Evolutionary conservation across 2,797 vertebrate species (phyloP), one percentile per base, ranked within the genome.

Genomic region (Manis crassicaudata): DNA sequence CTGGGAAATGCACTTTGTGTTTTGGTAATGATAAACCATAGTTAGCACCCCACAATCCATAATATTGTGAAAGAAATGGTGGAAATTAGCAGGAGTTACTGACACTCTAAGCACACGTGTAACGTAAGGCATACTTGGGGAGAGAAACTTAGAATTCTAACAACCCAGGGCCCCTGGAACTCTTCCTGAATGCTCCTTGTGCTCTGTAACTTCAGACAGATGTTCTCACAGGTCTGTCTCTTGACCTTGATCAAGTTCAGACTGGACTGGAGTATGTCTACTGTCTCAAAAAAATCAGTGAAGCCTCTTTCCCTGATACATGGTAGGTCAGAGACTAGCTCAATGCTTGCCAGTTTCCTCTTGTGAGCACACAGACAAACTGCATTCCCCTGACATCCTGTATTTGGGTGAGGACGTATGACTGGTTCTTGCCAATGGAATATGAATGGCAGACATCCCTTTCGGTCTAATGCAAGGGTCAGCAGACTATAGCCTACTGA

Each of bases 161-260:
- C 37, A 86, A 68, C 3, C 81, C 7, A 14, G 14, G 46, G n/a
- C 62, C 14, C 37, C n/a, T 27, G 18, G 73, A 87, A 67, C 6
- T 58, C 56, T 82, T 60, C 32, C 60, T 70, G 37, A 43, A 37
- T 46, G 58, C 1, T 52, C 32, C 65, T 32, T 29, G 11, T 56
- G 6, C 40, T 32, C 27, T 1, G 0, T 27, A 58, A 84, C 27
- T 73, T 86, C 17, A 86, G 40, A 76, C 7, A 56, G 13, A 72
- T 40, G 8, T 56, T 62, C 27, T 25, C 35, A 95, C 32, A 83
- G 32, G 68, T 94, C 43, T 32, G 9, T 70, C 32, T 92, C 32
- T 62, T 94, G 79, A 80, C 46, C 7, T 94, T 72, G 14, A 95
- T 23, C 50, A 83, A 80, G 25, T 23, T 90, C 40, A n/a, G 77